phyloP scores from a whole-genome alignment of 2,888 invertebrate genomes.

The Synanthedon tipuliformis region DNA sequence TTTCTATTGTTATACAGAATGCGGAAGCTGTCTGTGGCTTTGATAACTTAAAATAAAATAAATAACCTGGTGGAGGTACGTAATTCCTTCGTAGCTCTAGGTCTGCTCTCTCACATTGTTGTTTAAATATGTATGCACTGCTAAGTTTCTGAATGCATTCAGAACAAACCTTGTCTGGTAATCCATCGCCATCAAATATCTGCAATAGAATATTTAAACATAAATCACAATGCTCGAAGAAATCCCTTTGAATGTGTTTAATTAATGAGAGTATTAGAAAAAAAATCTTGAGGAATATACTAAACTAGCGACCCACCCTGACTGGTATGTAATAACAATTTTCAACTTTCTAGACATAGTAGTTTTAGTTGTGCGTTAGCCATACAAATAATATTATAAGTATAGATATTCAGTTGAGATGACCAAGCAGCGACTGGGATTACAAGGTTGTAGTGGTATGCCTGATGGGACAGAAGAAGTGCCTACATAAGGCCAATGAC shows the following conservation, averaged over 20 bases:
- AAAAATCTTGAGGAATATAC: no score
- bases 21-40: neutral
- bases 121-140: constrained; percentile 62
- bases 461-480: no score
- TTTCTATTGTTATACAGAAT: neutral
- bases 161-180: constrained; percentile 62
- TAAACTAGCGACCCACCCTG: no score
- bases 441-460: no score
- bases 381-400: no score
- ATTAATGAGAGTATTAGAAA: no score
- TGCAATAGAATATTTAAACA: constrained; percentile 14
- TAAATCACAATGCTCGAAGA: neutral
- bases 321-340: no score
- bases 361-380: no score
- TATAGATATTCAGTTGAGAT: no score
- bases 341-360: no score
- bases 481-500: no score
- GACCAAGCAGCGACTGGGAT: no score
- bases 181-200: constrained; percentile 62
- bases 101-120: constrained; percentile 62
- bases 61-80: constrained; percentile 52
- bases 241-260: neutral
- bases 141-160: constrained; percentile 65
- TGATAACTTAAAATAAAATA: neutral
- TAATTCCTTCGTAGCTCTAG: constrained; percentile 57